A percentile compares a stretch with the other conserved stretches of the same genome.
Evolutionary conservation across 2,797 vertebrate genomes (phyloP).

Genomic region (Coracias cyanogaster): DNA sequence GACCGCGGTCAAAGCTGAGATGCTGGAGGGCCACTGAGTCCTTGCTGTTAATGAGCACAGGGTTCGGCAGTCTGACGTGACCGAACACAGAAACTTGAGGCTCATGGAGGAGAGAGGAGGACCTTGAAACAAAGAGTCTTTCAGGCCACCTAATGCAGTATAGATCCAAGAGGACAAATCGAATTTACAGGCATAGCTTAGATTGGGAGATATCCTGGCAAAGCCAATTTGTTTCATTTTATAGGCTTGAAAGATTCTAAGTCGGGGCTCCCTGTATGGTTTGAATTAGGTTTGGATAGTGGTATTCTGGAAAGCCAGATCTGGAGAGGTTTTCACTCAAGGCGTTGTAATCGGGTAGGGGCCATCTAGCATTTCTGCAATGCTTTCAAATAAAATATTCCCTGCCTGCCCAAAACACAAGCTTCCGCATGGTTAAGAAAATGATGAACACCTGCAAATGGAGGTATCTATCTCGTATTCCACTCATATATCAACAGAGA

Average conservation of each 20-base stretch:
- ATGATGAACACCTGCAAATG: background rate
- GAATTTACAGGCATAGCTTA: constrained; percentile 27
- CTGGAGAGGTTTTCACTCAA: constrained; percentile 8
- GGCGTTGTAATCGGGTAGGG: background rate
- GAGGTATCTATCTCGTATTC: background rate
- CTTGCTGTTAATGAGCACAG: fast-evolving
- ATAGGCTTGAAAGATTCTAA: constrained; percentile 19
- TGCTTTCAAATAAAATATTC: background rate
- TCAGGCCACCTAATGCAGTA: background rate
- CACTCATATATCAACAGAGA: background rate
- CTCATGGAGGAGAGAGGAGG: background rate
- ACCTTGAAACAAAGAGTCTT: background rate
- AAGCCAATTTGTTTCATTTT: constrained; percentile 56
- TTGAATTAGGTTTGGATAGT: constrained; percentile 17
- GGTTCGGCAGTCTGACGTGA: background rate
- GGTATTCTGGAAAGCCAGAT: background rate
- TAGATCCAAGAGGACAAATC: constrained; percentile 39
- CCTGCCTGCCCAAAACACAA: background rate
- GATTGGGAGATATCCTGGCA: constrained; percentile 24
- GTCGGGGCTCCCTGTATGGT: constrained; percentile 6
- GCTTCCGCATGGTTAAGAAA: background rate
- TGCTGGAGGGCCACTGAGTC: background rate
- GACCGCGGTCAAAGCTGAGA: fast-evolving
- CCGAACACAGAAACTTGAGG: background rate
- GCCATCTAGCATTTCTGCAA: background rate